Conservation (phyloP, 2,113 vertebrate species). For the Notothenia coriiceps region DNA sequence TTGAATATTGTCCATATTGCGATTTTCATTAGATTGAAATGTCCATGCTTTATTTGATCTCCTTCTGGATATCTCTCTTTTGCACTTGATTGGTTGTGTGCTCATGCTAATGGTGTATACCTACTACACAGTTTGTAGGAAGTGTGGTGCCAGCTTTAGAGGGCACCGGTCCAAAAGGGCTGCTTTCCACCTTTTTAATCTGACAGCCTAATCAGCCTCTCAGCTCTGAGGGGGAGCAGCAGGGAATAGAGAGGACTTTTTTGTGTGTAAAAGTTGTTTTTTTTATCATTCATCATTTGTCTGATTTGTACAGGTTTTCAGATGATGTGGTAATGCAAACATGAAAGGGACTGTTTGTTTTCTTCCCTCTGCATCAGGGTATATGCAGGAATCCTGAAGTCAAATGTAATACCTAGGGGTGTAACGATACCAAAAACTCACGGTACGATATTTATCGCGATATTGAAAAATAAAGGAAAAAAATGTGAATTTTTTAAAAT, state of each 20-base stretch:
- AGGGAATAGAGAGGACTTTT: not conserved
- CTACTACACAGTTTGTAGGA: not conserved
- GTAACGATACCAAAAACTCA: no score
- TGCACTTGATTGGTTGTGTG: slow-evolving; percentile 11
- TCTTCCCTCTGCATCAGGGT: not conserved
- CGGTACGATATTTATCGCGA: no score
- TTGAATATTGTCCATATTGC: no score
- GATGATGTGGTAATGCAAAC: not conserved
- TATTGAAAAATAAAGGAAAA: no score
- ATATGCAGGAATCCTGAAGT: no score
- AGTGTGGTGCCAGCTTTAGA: slow-evolving; percentile 4
- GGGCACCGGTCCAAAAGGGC: not conserved
- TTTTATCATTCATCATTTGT: not conserved
- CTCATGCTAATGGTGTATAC: not conserved
- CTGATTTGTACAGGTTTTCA: not conserved
- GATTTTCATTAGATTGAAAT: no score
- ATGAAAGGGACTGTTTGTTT: not conserved
- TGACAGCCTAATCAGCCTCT: not conserved
- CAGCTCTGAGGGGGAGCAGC: not conserved
- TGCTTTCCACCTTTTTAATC: not conserved
- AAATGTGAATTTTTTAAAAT: no score
- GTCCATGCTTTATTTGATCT: not conserved
- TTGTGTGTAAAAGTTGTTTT: not conserved
- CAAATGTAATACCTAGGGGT: no score
- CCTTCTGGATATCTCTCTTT: slow-evolving; percentile 18